Evolutionary conservation across 2,113 vertebrate species (phyloP), one percentile per base, ranked within the genome.

Genomic region (Microcebus murinus): DNA sequence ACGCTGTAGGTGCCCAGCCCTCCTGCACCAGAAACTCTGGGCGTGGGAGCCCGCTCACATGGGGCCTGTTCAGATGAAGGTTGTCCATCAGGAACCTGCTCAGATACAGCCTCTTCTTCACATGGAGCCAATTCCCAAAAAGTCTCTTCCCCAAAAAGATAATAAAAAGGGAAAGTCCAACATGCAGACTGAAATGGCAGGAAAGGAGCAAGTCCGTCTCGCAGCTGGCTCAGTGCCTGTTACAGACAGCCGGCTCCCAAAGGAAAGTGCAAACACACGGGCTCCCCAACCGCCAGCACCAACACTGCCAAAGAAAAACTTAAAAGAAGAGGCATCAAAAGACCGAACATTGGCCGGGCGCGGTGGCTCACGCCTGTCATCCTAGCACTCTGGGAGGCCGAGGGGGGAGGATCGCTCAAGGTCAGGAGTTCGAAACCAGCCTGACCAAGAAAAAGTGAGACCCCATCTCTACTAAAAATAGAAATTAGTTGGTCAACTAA

Each of bases 141-240:
- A 61, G 59, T 85, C 96, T 73, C 91, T 95, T 90, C 73, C 73
- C 10, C 65, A 29, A 15, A 96, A 97, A 93, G 87, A 11, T 29
- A 63, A 98, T 27, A 77, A 63, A 39, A 87, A 65, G 3, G 18
- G 96, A 79, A 97, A 97, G 73, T 48, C 73, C 45, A 94, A 79
- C 25, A 3, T 4, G 3, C 80, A 87, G 87, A 93, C 45, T 36
- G 94, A 95, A 18, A 11, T 90, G 70, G 85, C 82, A 10, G 57
- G 31, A 71, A 97, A 97, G 92, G 97, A 98, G 61, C 97, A 96
- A 45, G 96, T 98, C 70, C 89, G 97, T 55, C 63, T 84, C 25
- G 96, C 89, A 48, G 95, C 96, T 31, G 12, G 88, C 12, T 90
- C 45, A 8, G 92, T 73, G 2, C 96, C 97, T 29, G 96, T 91